phyloP scores from a whole-genome alignment of 2,113 vertebrate species.

The Microtus pennsylvanicus region DNA sequence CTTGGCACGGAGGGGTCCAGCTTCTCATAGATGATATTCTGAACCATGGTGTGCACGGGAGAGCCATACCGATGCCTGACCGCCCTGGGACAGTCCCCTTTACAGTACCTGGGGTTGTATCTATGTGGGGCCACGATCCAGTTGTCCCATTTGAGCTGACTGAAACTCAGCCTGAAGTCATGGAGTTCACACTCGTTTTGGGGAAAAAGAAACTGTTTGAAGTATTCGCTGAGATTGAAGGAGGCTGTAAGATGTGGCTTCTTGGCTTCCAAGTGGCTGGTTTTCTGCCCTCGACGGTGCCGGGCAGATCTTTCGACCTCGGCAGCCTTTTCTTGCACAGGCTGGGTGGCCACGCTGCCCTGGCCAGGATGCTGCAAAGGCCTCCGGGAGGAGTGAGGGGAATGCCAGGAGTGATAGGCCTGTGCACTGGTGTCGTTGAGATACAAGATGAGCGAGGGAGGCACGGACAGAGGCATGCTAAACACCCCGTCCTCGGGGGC shows the following conservation, averaged over 20 bases:
- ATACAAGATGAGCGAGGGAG: slow-evolving; percentile 94
- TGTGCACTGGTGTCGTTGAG: slow-evolving; percentile 93
- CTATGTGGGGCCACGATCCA: slow-evolving; percentile 96
- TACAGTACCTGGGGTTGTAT: slow-evolving; percentile 97
- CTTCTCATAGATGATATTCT: slow-evolving; percentile 95
- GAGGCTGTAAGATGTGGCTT: slow-evolving; percentile 70
- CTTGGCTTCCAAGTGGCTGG: slow-evolving; percentile 65
- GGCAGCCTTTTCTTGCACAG: background rate
- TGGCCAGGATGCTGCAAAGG: background rate
- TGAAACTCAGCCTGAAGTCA: slow-evolving; percentile 93
- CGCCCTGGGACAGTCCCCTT: slow-evolving; percentile 92
- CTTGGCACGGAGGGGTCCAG: slow-evolving; percentile 91
- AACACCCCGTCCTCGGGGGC: background rate
- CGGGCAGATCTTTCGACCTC: slow-evolving; percentile 76
- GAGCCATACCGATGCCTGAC: slow-evolving; percentile 95
- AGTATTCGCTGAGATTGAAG: slow-evolving; percentile 87
- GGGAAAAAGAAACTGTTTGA: slow-evolving; percentile 86
- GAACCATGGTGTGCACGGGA: slow-evolving; percentile 94
- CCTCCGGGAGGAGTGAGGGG: background rate
- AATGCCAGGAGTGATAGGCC: slow-evolving; percentile 85
- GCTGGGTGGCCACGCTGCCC: background rate
- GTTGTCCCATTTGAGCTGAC: slow-evolving; percentile 94
- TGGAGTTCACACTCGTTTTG: slow-evolving; percentile 94
- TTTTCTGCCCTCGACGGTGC: slow-evolving; percentile 83
- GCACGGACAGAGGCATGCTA: slow-evolving; percentile 81